Evolutionary conservation across 2,113 vertebrate genomes (phyloP).

Genomic region (Noturus placidus): DNA sequence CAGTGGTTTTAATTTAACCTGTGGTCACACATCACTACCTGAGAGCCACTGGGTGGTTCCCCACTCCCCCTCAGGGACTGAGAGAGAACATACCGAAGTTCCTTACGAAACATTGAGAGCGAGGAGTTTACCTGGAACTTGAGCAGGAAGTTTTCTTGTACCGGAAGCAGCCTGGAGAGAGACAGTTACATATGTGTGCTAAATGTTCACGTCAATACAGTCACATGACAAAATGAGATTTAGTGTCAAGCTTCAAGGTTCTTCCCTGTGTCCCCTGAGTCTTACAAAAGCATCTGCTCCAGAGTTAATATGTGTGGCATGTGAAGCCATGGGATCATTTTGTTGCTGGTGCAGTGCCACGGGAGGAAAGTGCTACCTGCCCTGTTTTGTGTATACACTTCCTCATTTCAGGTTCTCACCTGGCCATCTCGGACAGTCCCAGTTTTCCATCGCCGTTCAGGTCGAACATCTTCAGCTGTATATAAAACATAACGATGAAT

Average conservation of each 20-base stretch:
- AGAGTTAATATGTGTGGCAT: not conserved
- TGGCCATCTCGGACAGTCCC: constrained; percentile 94
- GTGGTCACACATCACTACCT: not conserved
- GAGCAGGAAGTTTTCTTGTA: constrained; percentile 96
- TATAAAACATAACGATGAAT: not conserved
- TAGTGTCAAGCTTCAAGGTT: not conserved
- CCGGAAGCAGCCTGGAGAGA: constrained; percentile 83
- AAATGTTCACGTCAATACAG: not conserved
- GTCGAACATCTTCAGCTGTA: constrained; percentile 93
- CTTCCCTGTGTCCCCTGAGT: not conserved
- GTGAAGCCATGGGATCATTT: not conserved
- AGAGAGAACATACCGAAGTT: not conserved
- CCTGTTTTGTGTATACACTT: not conserved
- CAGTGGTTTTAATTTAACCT: not conserved
- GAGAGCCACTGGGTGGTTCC: not conserved
- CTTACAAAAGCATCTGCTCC: not conserved
- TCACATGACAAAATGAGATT: not conserved
- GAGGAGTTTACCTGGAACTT: constrained; percentile 86
- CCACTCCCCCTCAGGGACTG: not conserved
- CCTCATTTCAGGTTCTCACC: constrained; percentile 73
- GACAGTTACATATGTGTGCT: not conserved
- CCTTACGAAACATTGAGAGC: not conserved
- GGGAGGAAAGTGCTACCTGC: not conserved
- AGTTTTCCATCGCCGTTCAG: constrained; percentile 94
- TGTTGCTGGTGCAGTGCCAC: not conserved